Evolutionary conservation across 2,113 vertebrate species (phyloP).

Genomic region (Ranitomeya imitator): DNA sequence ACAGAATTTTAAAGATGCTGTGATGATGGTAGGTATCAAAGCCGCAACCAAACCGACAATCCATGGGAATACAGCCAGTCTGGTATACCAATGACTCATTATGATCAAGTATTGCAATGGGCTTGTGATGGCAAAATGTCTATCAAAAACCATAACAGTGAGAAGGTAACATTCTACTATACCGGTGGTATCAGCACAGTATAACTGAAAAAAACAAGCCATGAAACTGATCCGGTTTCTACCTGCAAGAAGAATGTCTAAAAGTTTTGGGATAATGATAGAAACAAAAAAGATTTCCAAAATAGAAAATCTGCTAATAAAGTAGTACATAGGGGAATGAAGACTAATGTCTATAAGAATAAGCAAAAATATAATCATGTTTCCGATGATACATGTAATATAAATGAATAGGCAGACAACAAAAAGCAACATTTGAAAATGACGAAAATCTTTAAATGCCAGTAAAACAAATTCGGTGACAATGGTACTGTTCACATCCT

Average conservation of each 20-base stretch:
- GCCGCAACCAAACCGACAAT: constrained; percentile 26
- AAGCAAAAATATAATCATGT: not conserved
- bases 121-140: constrained; percentile 1
- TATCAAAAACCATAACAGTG: constrained; percentile 11
- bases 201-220: constrained; percentile 61
- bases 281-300: constrained; percentile 61
- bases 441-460: not conserved
- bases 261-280: constrained; percentile 61
- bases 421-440: not conserved
- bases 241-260: constrained; percentile 58
- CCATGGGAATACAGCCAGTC: not conserved
- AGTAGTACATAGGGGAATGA: constrained; percentile 64
- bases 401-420: not conserved
- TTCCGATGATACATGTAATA: not conserved
- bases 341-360: constrained; percentile 27
- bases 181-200: constrained; percentile 58
- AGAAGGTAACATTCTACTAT: constrained; percentile 12
- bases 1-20: constrained; percentile 57
- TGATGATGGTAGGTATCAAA: constrained; percentile 23
- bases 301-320: constrained; percentile 62
- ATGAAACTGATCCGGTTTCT: constrained; percentile 56
- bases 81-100: not conserved
- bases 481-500: not conserved
- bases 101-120: not conserved
- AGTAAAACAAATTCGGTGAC: constrained; percentile 2